A percentile compares a stretch with the other conserved stretches of the same genome.
Evolutionary conservation across 2,888 invertebrate genomes (phyloP).

Genomic region (Cheilosia soror): DNA sequence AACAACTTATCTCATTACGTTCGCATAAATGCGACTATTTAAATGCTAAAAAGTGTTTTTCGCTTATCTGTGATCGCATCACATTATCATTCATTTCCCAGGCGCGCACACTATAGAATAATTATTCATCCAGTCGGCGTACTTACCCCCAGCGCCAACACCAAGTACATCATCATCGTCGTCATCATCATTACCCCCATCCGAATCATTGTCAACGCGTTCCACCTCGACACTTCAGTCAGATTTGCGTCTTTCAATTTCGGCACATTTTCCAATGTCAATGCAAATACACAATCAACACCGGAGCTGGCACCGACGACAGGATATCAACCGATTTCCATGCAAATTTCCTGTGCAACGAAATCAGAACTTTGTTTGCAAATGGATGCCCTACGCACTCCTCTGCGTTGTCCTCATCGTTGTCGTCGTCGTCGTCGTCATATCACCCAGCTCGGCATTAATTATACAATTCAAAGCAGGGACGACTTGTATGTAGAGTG

Average conservation of each 20-base stretch:
- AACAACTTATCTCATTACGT: constrained; percentile 71
- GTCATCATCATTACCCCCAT: constrained; percentile 45
- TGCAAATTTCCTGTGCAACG: constrained; percentile 73
- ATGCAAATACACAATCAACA: constrained; percentile 69
- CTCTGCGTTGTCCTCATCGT: neutral
- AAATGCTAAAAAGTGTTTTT: constrained; percentile 67
- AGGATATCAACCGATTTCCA: constrained; percentile 76
- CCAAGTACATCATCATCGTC: constrained; percentile 19
- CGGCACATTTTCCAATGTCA: constrained; percentile 66
- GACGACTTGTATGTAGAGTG: constrained; percentile 23
- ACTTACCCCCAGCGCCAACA: neutral
- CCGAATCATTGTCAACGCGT: constrained; percentile 62
- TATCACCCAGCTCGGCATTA: constrained; percentile 49
- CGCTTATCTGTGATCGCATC: constrained; percentile 70
- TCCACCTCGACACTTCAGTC: constrained; percentile 67
- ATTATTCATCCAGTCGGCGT: constrained; percentile 66
- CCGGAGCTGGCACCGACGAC: constrained; percentile 51
- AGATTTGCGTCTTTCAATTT: constrained; percentile 67
- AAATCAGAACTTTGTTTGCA: constrained; percentile 53
- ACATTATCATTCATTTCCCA: constrained; percentile 56
- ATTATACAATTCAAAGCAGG: constrained; percentile 74
- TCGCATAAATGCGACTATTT: constrained; percentile 64
- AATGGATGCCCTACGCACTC: constrained; percentile 42
- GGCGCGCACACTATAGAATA: constrained; percentile 39
- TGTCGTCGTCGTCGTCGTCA: neutral